Conservation (phyloP, 2,888 invertebrate genomes). For the Prionchulus punctatus region DNA sequence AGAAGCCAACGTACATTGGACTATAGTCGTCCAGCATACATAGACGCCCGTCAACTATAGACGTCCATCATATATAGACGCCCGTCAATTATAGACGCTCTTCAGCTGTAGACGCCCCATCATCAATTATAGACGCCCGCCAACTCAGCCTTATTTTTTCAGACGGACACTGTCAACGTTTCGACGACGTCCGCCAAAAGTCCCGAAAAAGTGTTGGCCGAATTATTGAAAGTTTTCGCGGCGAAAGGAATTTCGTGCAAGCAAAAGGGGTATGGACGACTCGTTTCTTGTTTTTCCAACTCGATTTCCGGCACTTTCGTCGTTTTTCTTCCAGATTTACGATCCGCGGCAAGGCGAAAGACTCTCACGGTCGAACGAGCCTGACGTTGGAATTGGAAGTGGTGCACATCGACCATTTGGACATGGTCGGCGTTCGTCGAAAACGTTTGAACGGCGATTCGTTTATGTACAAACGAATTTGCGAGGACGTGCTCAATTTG, state of each 20-base stretch:
- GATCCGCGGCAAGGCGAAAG: slow-evolving; percentile 48
- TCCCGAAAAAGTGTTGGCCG: slow-evolving; percentile 48
- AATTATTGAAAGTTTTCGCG: slow-evolving; percentile 46
- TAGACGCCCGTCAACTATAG: no score
- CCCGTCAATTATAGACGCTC: no score
- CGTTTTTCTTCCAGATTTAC: slow-evolving; percentile 42
- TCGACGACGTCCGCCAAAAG: slow-evolving; percentile 50
- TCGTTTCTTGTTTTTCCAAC: no score
- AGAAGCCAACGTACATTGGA: slow-evolving; percentile 25
- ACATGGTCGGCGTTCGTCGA: slow-evolving; percentile 46
- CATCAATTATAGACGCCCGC: neutral
- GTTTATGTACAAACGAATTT: slow-evolving; percentile 61
- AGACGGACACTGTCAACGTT: slow-evolving; percentile 51
- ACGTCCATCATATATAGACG: no score
- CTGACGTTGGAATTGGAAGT: slow-evolving; percentile 57
- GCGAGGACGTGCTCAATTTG: slow-evolving; percentile 48
- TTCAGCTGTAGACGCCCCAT: no score
- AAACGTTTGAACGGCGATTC: slow-evolving; percentile 59
- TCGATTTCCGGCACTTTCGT: neutral
- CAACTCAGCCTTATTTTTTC: slow-evolving; percentile 19
- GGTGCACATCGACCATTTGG: slow-evolving; percentile 35
- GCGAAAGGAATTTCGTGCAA: slow-evolving; percentile 48
- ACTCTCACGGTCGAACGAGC: slow-evolving; percentile 36
- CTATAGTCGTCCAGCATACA: neutral
- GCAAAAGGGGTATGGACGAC: slow-evolving; percentile 50